Evolutionary conservation across 2,113 vertebrate genomes (phyloP).

Genomic region (Riparia riparia): DNA sequence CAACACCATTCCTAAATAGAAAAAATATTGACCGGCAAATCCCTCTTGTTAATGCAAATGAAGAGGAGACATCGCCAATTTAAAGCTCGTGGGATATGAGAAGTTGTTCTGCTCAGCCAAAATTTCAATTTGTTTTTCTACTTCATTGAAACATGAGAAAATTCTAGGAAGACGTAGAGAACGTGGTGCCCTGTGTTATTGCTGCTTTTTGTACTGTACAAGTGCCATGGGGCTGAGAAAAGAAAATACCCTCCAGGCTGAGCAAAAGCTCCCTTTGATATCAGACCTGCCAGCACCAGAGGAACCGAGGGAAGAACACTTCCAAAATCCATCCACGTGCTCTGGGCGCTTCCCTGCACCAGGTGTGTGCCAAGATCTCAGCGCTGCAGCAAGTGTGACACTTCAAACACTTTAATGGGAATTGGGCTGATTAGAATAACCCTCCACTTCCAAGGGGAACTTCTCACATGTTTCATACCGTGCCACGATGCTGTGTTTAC

Average conservation of each 20-base stretch:
- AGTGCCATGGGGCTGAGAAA: not conserved
- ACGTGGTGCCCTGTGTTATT: not conserved
- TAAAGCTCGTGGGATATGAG: not conserved
- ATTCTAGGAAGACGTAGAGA: not conserved
- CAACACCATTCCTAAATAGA: not conserved
- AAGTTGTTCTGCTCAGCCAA: not conserved
- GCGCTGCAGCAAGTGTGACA: not conserved
- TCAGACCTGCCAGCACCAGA: not conserved
- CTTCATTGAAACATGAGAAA: not conserved
- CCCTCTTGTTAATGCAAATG: not conserved
- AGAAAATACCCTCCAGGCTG: not conserved
- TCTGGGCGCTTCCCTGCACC: not conserved
- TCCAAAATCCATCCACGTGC: not conserved
- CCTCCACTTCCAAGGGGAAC: constrained; percentile 6
- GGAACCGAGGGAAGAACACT: not conserved
- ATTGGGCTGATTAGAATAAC: not conserved
- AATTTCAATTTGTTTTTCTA: not conserved
- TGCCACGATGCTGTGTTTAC: not conserved
- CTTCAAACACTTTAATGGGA: constrained; percentile 17
- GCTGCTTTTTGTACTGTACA: not conserved
- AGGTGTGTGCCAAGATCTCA: not conserved
- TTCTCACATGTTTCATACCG: constrained; percentile 56
- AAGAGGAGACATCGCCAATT: not conserved
- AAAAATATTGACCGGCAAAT: not conserved
- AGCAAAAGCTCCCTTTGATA: not conserved